Base-by-base conservation (phyloP, 1,140 invertebrate species). In the Cherax quadricarinatus region DNA sequence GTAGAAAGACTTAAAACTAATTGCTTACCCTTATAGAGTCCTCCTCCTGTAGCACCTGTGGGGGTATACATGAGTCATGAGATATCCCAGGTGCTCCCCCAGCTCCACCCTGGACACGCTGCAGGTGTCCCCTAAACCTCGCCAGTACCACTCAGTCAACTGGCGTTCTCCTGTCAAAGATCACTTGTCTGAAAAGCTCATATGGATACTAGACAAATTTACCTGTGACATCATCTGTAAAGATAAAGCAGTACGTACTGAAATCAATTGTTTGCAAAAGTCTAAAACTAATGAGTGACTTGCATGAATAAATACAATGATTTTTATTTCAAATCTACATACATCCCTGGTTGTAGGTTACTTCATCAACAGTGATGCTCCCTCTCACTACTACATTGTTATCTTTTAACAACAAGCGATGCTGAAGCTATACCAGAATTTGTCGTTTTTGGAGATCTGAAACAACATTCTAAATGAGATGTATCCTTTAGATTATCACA, bases 71-170 rank as follows among this genome's bases (percentile, higher is more conserved):
- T 97, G 97, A 97, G 94, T 99, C 97, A 94, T 97, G 97, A 4
- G 97, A 97, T 86, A 99, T 96, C 98, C 98, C 98, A 99, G 41
- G 97, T 97, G n/a, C 96, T 49, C 97, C 97, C 84, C 95, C 96
- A 79, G 96, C 95, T 95, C 97, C 97, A 83, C 96, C 96, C 95
- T 98, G 98, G 0, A 99, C 96, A 94, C 96, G 96, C 85, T 96
- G 96, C 75, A 98, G 96, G 95, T 99, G 98, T 0, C 98, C 98
- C 97, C 97, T 92, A 98, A 97, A 95, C 97, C 97, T 70, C 97
- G 95, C 97, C 97, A 98, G 94, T 91, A 92, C 87, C 92, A 90
- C 53, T 88, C 92, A 24, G 12, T 66, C 30, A 88, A 66, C 84
- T 83, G 81, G 18, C 81, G 53, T 41, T 88, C 88, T 21, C 92